phyloP scores from a whole-genome alignment of 2,113 vertebrate genomes.

The Platichthys stellatus region DNA sequence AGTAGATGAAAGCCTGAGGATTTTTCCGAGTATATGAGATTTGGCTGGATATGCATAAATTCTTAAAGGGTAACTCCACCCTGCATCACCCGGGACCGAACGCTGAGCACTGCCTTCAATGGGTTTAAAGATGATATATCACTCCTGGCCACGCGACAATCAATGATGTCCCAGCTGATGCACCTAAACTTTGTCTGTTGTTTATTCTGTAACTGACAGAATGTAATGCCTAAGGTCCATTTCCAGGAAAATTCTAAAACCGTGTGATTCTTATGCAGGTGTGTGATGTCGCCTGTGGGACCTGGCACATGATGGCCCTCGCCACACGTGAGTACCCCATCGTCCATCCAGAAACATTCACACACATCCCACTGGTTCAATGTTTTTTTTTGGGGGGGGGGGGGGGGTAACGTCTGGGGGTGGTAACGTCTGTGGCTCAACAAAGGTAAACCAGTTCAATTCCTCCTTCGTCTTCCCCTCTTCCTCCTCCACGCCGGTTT shows the following conservation, averaged over 20 bases:
- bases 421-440: neutral
- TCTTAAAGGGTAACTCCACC: slow-evolving; percentile 22
- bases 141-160: neutral
- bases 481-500: neutral
- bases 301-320: slow-evolving; percentile 60
- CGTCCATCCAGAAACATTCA: neutral
- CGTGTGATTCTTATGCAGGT: slow-evolving; percentile 33
- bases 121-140: slow-evolving; percentile 2
- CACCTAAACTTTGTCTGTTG: neutral
- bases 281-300: slow-evolving; percentile 74
- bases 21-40: slow-evolving; percentile 27
- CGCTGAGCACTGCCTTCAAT: slow-evolving; percentile 9
- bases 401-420: no score
- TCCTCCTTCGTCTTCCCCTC: neutral
- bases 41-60: slow-evolving; percentile 41
- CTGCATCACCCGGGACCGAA: neutral
- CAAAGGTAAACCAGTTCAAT: slow-evolving; percentile 10
- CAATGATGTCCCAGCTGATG: neutral
- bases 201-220: neutral
- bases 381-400: neutral
- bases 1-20: slow-evolving; percentile 20
- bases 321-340: slow-evolving; percentile 56
- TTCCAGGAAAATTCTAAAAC: neutral
- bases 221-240: neutral
- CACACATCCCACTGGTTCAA: slow-evolving; percentile 4